phyloP scores from a whole-genome alignment of 2,888 invertebrate species.

The Dynastes hyllus region DNA sequence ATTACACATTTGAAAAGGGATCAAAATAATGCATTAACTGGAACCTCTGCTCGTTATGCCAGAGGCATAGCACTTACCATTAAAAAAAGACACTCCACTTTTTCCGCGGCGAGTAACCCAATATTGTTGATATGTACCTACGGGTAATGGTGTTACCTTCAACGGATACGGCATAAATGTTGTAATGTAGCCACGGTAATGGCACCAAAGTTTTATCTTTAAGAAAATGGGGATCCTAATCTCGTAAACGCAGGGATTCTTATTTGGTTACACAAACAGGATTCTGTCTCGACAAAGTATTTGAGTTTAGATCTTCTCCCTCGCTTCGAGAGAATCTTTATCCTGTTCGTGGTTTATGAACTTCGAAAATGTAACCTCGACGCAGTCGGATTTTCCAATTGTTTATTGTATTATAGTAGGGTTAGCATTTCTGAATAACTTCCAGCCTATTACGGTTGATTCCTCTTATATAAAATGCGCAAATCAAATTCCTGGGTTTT shows the following conservation, averaged over 20 bases:
- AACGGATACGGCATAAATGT: conserved; percentile 32
- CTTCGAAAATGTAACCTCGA: conserved; percentile 4
- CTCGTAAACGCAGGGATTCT: conserved; percentile 28
- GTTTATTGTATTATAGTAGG: conserved; percentile 3
- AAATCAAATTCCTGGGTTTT: too few relatives aligned
- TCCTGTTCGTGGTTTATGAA: conserved; percentile 27
- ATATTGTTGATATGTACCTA: conserved; percentile 29
- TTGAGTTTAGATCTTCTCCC: conserved; percentile 39
- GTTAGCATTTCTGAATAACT: background rate
- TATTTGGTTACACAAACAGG: conserved; percentile 46
- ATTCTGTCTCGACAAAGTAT: conserved; percentile 20
- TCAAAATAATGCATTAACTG: background rate
- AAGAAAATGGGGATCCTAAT: conserved; percentile 33
- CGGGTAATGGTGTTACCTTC: conserved; percentile 32
- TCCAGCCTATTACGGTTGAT: background rate
- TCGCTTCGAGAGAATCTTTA: conserved; percentile 33
- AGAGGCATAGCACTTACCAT: background rate
- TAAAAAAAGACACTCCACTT: background rate
- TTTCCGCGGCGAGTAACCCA: conserved; percentile 2
- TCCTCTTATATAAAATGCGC: background rate
- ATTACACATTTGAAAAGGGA: background rate
- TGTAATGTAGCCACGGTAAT: conserved; percentile 38
- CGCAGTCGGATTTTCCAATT: conserved; percentile 25
- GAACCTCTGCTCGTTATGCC: background rate
- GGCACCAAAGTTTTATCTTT: conserved; percentile 33